Evolutionary conservation across 2,113 vertebrate genomes (phyloP).

Genomic region (Halcyon malimbica): DNA sequence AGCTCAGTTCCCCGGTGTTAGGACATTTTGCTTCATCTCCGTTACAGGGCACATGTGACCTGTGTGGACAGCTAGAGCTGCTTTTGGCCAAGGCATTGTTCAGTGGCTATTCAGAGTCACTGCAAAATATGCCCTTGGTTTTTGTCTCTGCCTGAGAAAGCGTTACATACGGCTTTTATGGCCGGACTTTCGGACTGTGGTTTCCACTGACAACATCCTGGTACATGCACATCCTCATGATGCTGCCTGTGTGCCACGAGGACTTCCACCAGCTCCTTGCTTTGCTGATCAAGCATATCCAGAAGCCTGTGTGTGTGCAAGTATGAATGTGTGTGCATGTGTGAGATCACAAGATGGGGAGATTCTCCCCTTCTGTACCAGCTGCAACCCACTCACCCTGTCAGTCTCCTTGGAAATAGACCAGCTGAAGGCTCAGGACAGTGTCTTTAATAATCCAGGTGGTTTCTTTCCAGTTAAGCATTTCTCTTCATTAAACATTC

Average conservation of each 20-base stretch:
- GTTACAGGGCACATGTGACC: too few species aligned
- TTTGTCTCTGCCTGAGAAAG: background rate
- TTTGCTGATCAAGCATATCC: background rate
- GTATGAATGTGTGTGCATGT: background rate
- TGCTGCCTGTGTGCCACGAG: accelerated
- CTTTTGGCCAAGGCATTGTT: background rate
- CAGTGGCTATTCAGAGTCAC: accelerated
- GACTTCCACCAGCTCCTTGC: background rate
- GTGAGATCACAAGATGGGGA: background rate
- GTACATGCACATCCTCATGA: accelerated
- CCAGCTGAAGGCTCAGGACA: background rate
- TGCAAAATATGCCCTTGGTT: background rate
- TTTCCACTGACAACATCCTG: background rate
- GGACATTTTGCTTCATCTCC: background rate
- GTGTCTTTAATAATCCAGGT: background rate
- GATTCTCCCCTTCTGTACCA: background rate
- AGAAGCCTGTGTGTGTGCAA: background rate
- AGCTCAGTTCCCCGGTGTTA: accelerated
- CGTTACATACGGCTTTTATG: background rate
- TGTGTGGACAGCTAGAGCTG: background rate
- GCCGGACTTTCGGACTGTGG: background rate
- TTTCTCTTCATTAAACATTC: background rate
- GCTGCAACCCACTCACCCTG: background rate
- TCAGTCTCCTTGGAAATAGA: background rate
- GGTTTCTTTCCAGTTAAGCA: background rate